Conservation (phyloP, 1,140 invertebrate genomes). For the Zaprionus africanus region DNA sequence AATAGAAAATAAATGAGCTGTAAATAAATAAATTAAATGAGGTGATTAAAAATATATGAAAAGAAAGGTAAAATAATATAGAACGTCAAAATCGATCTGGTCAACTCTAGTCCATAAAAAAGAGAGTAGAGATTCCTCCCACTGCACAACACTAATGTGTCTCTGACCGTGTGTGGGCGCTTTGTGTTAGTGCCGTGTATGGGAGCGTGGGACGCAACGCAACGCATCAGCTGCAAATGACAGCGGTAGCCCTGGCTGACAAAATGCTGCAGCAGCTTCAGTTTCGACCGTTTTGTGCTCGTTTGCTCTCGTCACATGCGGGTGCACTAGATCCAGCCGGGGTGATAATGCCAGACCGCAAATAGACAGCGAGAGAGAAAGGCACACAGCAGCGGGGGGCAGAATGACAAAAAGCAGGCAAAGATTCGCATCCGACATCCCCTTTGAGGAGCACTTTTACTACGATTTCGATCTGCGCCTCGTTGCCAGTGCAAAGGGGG, state of each 20-base stretch:
- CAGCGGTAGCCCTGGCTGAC: constrained; percentile 31
- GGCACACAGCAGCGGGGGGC: not conserved
- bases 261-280: constrained; percentile 32
- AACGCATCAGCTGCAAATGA: constrained; percentile 29
- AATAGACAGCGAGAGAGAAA: not conserved
- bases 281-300: constrained; percentile 19
- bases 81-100: not conserved
- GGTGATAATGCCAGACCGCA: constrained; percentile 33
- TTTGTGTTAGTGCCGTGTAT: not conserved
- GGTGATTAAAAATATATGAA: too few species aligned
- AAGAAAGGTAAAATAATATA: too few species aligned
- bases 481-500: not conserved
- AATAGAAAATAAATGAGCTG: too few species aligned
- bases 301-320: constrained; percentile 29
- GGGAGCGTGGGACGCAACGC: not conserved
- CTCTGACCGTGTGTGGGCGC: not conserved
- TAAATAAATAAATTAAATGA: too few species aligned
- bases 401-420: constrained; percentile 26
- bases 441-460: constrained; percentile 15
- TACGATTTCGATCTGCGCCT: not conserved
- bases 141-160: not conserved
- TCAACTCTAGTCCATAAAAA: not conserved
- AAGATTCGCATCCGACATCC: constrained; percentile 25
- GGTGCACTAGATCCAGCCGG: constrained; percentile 30
- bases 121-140: too few species aligned